Conservation (phyloP, 1,140 invertebrate species). For the Drosophila malerkotliana region DNA sequence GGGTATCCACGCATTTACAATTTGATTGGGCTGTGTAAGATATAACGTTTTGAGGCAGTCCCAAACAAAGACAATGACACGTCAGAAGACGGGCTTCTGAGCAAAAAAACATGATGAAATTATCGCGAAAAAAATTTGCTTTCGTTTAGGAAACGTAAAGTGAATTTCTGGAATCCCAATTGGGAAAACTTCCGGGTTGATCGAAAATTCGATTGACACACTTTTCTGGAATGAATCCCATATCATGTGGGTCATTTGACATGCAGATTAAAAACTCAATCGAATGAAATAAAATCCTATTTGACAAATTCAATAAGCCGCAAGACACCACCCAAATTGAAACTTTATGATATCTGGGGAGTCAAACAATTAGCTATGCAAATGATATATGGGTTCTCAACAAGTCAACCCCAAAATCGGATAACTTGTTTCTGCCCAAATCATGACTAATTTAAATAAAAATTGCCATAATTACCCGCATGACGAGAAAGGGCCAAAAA, state of each 20-base stretch:
- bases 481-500: conserved; percentile 30
- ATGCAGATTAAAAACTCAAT: conserved; percentile 79
- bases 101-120: conserved; percentile 39
- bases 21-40: conserved; percentile 12
- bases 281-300: conserved; percentile 58
- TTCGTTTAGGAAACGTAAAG: conserved; percentile 33
- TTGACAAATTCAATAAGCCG: conserved; percentile 60
- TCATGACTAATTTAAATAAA: conserved; percentile 41
- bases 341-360: conserved; percentile 29
- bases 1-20: neutral
- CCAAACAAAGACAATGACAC: conserved; percentile 46
- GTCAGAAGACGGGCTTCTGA: conserved; percentile 33
- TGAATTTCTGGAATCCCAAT: conserved; percentile 37
- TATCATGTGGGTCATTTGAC: conserved; percentile 71
- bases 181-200: conserved; percentile 37
- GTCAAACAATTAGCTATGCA: conserved; percentile 71
- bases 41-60: conserved; percentile 61
- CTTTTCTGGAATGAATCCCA: conserved; percentile 23
- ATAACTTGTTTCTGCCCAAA: conserved; percentile 34
- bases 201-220: conserved; percentile 46
- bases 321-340: conserved; percentile 39
- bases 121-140: conserved; percentile 18
- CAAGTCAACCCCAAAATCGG: conserved; percentile 26
- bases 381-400: conserved; percentile 54
- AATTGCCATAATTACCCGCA: conserved; percentile 71